phyloP scores from a whole-genome alignment of 2,113 vertebrate genomes.

The Mionectes macconnelli region DNA sequence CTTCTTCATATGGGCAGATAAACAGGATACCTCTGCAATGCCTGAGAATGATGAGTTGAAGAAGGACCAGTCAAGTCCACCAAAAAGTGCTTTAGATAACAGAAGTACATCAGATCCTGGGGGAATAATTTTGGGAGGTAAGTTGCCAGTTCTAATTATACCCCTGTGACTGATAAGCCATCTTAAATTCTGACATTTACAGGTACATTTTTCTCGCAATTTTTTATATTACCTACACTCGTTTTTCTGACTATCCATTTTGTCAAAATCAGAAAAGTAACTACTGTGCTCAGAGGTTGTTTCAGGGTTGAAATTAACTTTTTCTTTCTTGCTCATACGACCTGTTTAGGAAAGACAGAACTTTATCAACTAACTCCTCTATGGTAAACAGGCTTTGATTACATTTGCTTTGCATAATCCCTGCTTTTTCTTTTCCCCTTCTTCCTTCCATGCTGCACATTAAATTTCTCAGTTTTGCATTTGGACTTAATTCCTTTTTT shows the following conservation, averaged over 20 bases:
- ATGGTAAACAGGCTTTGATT: neutral
- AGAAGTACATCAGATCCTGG: neutral
- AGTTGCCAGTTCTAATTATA: neutral
- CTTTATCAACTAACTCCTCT: neutral
- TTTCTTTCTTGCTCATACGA: neutral
- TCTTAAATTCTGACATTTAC: neutral
- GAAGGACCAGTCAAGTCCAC: neutral
- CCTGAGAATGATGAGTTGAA: neutral
- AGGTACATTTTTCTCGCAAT: neutral
- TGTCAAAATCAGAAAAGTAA: neutral
- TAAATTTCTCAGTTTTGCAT: neutral
- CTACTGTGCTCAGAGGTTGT: neutral
- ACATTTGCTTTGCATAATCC: neutral
- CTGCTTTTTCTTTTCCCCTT: neutral
- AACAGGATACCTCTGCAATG: neutral
- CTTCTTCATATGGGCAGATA: neutral
- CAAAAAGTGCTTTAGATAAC: neutral
- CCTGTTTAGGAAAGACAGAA: neutral
- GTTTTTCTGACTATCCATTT: neutral
- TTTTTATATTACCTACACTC: neutral
- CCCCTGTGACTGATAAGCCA: neutral
- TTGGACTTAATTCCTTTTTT: neutral
- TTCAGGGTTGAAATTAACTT: neutral
- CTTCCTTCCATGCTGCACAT: neutral
- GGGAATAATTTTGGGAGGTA: neutral